Evolutionary conservation across 2,797 vertebrate species (phyloP).

Genomic region (Siniperca scherzeri): DNA sequence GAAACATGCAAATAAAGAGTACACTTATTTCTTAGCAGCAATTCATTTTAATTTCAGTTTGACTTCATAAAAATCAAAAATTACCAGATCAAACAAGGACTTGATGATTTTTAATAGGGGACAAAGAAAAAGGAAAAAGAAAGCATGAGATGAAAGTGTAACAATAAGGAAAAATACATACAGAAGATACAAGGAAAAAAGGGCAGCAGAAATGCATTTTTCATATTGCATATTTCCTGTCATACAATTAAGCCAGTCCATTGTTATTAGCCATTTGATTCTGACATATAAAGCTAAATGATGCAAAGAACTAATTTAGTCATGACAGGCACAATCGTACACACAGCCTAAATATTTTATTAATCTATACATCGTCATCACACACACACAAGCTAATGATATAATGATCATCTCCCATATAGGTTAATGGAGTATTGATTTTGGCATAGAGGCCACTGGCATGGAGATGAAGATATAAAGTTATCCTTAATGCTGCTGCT

Average conservation of each 20-base stretch:
- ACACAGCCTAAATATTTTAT: conserved; percentile 55
- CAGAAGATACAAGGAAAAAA: not conserved
- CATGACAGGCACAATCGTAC: conserved; percentile 20
- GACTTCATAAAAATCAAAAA: not conserved
- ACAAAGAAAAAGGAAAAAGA: not conserved
- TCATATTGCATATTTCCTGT: conserved; percentile 16
- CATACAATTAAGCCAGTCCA: conserved; percentile 27
- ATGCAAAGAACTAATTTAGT: conserved; percentile 51
- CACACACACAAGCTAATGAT: conserved; percentile 60
- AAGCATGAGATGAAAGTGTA: not conserved
- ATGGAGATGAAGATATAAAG: conserved; percentile 53
- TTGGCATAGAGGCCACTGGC: conserved; percentile 59
- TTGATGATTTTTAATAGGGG: not conserved
- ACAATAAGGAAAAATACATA: not conserved
- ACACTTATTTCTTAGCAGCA: not conserved
- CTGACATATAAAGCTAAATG: conserved; percentile 49
- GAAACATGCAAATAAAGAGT: not conserved
- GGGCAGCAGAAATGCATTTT: conserved; percentile 24
- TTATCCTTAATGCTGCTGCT: conserved; percentile 51
- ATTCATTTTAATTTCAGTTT: not conserved
- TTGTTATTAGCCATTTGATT: conserved; percentile 43
- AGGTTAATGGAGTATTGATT: conserved; percentile 81
- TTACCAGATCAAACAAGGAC: not conserved
- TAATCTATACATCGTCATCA: conserved; percentile 49
- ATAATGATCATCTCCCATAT: conserved; percentile 65